Percentiles rank a stretch among this genome's conserved stretches.
Evolutionary conservation across 1,140 invertebrate genomes (phyloP).

Genomic region (Caligus rogercresseyi): DNA sequence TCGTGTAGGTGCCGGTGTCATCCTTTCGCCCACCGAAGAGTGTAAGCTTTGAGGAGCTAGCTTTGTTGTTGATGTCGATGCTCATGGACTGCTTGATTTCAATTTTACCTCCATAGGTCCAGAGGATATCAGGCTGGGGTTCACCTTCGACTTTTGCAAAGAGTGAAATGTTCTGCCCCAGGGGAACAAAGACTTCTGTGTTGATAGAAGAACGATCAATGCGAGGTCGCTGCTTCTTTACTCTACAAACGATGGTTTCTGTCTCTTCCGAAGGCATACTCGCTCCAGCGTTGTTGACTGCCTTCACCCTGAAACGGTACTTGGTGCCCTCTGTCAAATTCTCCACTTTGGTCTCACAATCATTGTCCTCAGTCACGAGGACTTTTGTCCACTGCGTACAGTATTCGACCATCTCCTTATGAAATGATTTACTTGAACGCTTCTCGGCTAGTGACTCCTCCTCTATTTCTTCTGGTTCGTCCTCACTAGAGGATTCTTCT

Average conservation of each 20-base stretch:
- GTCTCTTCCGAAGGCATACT: constrained; percentile 88
- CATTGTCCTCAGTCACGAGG: constrained; percentile 55
- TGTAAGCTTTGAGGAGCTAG: constrained; percentile 77
- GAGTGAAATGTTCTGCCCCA: constrained; percentile 61
- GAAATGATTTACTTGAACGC: constrained; percentile 22
- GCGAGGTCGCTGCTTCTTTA: constrained; percentile 55
- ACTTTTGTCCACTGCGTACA: constrained; percentile 37
- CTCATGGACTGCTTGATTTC: constrained; percentile 50
- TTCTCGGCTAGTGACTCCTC: too few species aligned
- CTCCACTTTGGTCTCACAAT: constrained; percentile 63
- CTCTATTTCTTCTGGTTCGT: neutral
- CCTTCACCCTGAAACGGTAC: constrained; percentile 82
- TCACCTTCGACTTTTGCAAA: constrained; percentile 68
- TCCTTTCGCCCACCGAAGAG: constrained; percentile 56
- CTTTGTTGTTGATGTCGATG: constrained; percentile 66
- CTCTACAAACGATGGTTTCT: constrained; percentile 70
- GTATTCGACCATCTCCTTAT: constrained; percentile 30
- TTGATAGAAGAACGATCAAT: constrained; percentile 65
- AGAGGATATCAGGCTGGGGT: constrained; percentile 57
- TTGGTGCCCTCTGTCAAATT: constrained; percentile 82
- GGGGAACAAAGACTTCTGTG: constrained; percentile 53
- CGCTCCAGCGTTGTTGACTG: constrained; percentile 85
- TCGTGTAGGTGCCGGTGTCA: constrained; percentile 76
- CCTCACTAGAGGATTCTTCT: neutral
- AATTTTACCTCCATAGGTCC: constrained; percentile 43